Conservation (phyloP, 2,113 vertebrate genomes). For the Orthonyx spaldingii region DNA sequence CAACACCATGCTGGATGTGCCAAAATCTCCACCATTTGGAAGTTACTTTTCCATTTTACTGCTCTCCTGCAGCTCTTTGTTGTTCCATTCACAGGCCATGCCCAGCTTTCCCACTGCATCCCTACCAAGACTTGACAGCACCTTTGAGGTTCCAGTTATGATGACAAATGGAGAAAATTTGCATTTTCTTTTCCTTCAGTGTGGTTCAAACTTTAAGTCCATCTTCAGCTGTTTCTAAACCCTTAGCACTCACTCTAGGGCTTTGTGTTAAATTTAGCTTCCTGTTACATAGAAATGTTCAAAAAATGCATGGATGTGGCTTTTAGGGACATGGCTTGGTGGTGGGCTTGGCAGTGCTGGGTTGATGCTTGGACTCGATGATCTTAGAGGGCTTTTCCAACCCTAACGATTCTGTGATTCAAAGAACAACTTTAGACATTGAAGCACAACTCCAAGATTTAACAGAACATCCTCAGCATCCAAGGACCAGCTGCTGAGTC, state of each 20-base stretch:
- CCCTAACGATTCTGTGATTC: not conserved
- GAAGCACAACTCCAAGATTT: not conserved
- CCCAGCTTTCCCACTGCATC: not conserved
- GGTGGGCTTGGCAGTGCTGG: not conserved
- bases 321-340: not conserved
- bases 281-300: not conserved
- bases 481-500: not conserved
- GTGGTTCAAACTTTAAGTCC: not conserved
- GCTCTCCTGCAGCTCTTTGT: not conserved
- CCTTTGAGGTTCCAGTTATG: not conserved
- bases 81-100: not conserved
- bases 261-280: not conserved
- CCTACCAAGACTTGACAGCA: not conserved
- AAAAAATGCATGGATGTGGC: not conserved
- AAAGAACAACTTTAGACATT: not conserved
- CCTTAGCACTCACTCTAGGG: not conserved
- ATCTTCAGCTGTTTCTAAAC: not conserved
- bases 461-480: not conserved
- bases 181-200: not conserved
- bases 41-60: not conserved
- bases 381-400: not conserved
- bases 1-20: fast-evolving
- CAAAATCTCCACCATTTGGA: not conserved
- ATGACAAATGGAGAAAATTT: not conserved
- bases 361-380: not conserved